A percentile compares a stretch with the other conserved stretches of the same genome.
Conservation (phyloP, 2,888 invertebrate species). For the Cantharis flavilabris region DNA sequence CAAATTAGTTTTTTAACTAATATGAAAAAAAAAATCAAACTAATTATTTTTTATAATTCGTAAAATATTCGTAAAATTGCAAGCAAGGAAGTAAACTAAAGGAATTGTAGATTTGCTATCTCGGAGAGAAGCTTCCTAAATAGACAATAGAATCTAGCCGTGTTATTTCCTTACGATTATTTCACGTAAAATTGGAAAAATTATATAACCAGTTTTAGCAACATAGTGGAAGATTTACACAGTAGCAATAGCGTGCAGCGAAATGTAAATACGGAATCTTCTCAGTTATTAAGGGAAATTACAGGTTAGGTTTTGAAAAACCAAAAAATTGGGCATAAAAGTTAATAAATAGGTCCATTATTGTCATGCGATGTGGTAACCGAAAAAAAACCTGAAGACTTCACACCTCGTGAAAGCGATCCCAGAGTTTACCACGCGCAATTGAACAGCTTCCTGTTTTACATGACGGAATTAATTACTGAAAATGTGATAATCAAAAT, state of each 20-base stretch:
- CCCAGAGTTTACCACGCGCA: neutral
- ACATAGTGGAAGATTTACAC: neutral
- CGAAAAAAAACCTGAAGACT: neutral
- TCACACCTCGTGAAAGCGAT: neutral
- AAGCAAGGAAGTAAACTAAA: neutral
- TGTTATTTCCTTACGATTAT: neutral
- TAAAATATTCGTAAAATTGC: too few relatives aligned
- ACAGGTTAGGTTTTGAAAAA: neutral
- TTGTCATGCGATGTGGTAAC: neutral
- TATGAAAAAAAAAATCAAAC: too few relatives aligned
- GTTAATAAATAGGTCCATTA: neutral
- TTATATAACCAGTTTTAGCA: neutral
- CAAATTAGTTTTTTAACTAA: too few relatives aligned
- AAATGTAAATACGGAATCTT: neutral
- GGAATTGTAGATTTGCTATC: neutral
- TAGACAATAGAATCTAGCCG: neutral
- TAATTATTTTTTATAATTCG: too few relatives aligned
- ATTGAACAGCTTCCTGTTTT: neutral
- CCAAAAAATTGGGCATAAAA: neutral
- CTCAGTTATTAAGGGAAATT: neutral
- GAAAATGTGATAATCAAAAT: neutral
- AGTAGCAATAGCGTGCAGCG: conserved; percentile 1
- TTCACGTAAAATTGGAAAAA: neutral
- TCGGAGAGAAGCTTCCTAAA: neutral
- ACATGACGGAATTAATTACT: neutral